Base-by-base conservation (phyloP, 1,140 invertebrate species). In the Ceratosolen fusciceps region DNA sequence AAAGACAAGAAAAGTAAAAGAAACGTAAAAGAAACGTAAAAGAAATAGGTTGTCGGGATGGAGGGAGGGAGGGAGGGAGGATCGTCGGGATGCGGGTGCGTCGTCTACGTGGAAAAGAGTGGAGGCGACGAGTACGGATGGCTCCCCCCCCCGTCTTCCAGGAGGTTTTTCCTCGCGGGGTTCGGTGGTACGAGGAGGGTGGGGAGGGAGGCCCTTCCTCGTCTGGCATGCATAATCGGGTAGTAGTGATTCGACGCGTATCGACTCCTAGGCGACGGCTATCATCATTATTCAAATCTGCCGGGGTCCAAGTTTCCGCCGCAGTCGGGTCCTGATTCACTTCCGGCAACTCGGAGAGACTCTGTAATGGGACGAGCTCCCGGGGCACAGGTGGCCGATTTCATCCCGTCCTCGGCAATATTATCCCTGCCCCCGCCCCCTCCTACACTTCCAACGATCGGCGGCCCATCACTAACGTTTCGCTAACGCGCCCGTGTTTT, bases 241-340 rank as follows among this genome's bases (percentile, higher is more conserved):
- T 24, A 21, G 58, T 21, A 12, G 65, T 60, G n/a, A 81, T 79
- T 80, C 80, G 74, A 26, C 60, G 65, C 21, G 26, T 14, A 29
- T 62, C 21, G 74, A 12, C 31, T 37, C 26, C n/a, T 24, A 8
- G 4, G 34, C 47, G 70, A 72, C 75, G 68, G 65, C 65, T n/a
- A n/a, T n/a, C 77, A 62, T 79, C 81, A 81, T 83, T 83, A 85
- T 85, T 85, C 83, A 85, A 83, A 85, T 85, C 52, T 79, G 29
- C 39, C 60, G 26, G 60, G 78, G 68, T 80, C 74, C 79, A 83
- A 82, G 83, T 82, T 85, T 81, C 52, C 75, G 60, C 29, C 39
- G 21, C 52, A 72, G 49, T n/a, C 26, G 2, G 60, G 37, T 43
- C 70, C 67, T 56, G 78, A 79, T 79, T 80, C 77, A 74, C 75